Conservation (phyloP, 1,140 invertebrate genomes). For the Trissolcus basalis region DNA sequence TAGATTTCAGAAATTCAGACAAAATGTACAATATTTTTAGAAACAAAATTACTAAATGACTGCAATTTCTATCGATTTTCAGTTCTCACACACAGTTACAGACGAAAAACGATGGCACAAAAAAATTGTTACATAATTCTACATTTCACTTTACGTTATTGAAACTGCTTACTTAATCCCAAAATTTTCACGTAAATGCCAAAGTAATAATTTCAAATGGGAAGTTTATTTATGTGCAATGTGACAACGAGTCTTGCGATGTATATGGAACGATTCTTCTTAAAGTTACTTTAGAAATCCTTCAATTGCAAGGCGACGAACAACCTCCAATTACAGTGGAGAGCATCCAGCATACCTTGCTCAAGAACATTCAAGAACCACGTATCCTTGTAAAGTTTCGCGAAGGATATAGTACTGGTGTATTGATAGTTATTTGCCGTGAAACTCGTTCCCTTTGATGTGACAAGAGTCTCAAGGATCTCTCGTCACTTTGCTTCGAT, state of each 20-base stretch:
- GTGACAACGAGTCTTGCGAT: conserved; percentile 28
- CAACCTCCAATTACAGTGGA: conserved; percentile 53
- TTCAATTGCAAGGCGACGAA: conserved; percentile 46
- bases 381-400: conserved; percentile 53
- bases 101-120: too few relatives aligned
- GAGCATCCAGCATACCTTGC: conserved; percentile 40
- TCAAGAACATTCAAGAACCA: conserved; percentile 54
- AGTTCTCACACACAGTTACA: too few relatives aligned
- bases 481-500: conserved; percentile 54
- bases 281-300: conserved; percentile 45
- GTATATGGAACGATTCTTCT: conserved; percentile 44
- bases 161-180: too few relatives aligned
- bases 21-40: too few relatives aligned
- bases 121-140: too few relatives aligned
- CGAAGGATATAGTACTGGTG: conserved; percentile 49
- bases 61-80: too few relatives aligned
- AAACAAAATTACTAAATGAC: too few relatives aligned
- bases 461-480: conserved; percentile 57
- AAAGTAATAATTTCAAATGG: too few relatives aligned
- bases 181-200: too few relatives aligned
- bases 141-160: too few relatives aligned
- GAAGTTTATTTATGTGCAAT: conserved; percentile 24
- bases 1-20: too few relatives aligned
- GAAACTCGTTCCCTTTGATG: conserved; percentile 58
- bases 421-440: conserved; percentile 59